Evolutionary conservation across 2,113 vertebrate species (phyloP).

Genomic region (Lamprologus lemairii): DNA sequence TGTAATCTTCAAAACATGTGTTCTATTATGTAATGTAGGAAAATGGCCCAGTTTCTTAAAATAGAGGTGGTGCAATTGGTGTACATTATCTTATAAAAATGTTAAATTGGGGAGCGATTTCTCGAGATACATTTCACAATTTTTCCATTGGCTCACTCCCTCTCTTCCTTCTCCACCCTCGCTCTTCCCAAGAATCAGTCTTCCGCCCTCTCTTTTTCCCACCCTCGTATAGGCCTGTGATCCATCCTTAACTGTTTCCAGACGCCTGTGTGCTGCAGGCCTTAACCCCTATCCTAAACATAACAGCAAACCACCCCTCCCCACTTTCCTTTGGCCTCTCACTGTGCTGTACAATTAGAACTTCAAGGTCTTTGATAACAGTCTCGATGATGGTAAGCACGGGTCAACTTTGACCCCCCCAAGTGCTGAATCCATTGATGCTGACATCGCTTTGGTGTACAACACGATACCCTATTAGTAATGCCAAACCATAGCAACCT

Average conservation of each 20-base stretch:
- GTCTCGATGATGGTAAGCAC: background rate
- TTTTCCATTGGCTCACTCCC: conserved; percentile 52
- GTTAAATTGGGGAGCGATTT: background rate
- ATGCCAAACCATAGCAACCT: background rate
- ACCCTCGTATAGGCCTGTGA: conserved; percentile 62
- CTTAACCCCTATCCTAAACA: conserved; percentile 51
- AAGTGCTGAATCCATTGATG: background rate
- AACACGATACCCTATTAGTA: background rate
- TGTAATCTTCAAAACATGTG: background rate
- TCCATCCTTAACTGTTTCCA: conserved; percentile 76
- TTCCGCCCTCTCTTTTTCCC: conserved; percentile 72
- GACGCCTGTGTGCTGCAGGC: conserved; percentile 54
- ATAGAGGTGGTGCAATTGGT: conserved; percentile 15
- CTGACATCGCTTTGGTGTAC: background rate
- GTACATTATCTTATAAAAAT: background rate
- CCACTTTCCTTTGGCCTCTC: background rate
- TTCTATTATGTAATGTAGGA: background rate
- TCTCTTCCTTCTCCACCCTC: conserved; percentile 57
- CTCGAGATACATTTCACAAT: conserved; percentile 39
- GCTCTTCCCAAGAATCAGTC: conserved; percentile 49
- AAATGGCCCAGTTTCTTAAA: conserved; percentile 23
- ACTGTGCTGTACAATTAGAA: background rate
- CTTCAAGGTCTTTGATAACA: background rate
- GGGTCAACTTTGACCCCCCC: conserved; percentile 13
- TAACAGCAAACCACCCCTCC: conserved; percentile 41